Base-by-base conservation (phyloP, 2,113 vertebrate genomes). In the Gnathonemus longibarbis region DNA sequence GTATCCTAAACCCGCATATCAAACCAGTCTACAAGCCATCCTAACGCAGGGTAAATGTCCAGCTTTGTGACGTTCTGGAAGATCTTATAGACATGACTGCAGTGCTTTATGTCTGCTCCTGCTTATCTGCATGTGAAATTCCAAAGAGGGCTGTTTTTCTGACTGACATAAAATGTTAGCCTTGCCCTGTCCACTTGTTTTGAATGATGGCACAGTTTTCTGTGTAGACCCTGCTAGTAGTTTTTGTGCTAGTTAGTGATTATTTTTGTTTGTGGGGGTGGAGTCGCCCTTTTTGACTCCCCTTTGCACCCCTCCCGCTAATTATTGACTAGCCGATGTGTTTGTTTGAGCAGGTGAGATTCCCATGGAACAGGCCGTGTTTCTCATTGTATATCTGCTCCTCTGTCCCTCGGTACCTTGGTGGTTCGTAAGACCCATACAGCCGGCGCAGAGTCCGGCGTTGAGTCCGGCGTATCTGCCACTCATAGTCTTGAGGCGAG, bases 261-360 rank as follows among this genome's bases (percentile, higher is more conserved):
- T 49, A 50, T 13, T n/a, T 50, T 50, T 11, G 84, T 50, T 1
- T 4, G 2, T 17, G 24, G 45, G 84, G 31, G 15, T 77, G 74
- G 74, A 77, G 35, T 42, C 35, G 35, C 35, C 74, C 74, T 80
- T n/a, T 80, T 42, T 80, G 74, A 80, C 74, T 39, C 74, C 74
- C 74, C 35, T 80, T 19, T 52, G 58, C 89, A 56, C 90, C 89
- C 66, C 62, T 89, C 91, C 8, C 80, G 92, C 95, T 93, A 95
- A 94, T 94, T 84, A 94, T 94, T 91, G 49, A 92, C 11, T 90
- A 92, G 89, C 77, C 48, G 7, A 56, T 9, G 27, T 46, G 90
- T 53, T 91, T 92, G 92, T 80, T 24, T 91, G 93, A 91, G 42
- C 88, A 52, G 91, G 90, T 91, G 90, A 93, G 53, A 90, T 89